Conservation (phyloP, 2,888 invertebrate genomes). For the Hedychridium roseum region DNA sequence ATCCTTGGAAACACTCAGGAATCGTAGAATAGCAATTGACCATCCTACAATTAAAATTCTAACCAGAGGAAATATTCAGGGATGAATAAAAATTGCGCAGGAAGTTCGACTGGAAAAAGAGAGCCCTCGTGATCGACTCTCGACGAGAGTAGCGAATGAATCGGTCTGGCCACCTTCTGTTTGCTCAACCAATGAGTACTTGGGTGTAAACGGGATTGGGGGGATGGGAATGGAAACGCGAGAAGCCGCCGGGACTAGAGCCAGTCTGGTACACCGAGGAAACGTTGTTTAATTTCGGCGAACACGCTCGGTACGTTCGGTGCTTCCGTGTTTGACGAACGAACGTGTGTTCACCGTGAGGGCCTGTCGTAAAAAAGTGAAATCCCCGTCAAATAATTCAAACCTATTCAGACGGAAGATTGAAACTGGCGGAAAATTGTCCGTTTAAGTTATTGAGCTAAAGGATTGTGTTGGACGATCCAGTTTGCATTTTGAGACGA, state of each 20-base stretch:
- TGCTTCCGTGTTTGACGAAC: constrained; percentile 26
- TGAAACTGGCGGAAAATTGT: no score
- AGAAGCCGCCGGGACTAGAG: constrained; percentile 12
- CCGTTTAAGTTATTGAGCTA: no score
- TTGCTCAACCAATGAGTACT: constrained; percentile 42
- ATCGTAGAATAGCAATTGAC: no score
- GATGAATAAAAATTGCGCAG: no score
- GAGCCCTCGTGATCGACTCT: constrained; percentile 5
- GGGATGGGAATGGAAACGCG: constrained; percentile 11
- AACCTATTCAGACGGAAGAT: no score
- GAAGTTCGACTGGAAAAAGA: background rate
- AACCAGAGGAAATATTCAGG: no score
- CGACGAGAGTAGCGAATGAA: constrained; percentile 14
- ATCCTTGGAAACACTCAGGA: no score
- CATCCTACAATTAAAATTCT: no score
- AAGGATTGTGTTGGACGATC: no score
- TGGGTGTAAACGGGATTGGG: constrained; percentile 39
- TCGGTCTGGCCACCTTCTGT: constrained; percentile 36
- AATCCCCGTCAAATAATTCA: no score
- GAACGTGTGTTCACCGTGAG: constrained; percentile 6
- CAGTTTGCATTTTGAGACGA: constrained; percentile 3
- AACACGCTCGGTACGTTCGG: constrained; percentile 32
- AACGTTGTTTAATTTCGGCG: constrained; percentile 47
- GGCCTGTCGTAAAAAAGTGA: constrained; percentile 3
- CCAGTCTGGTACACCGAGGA: constrained; percentile 25